Evolutionary conservation across 1,140 invertebrate genomes (phyloP).

Genomic region (Neoseiulus cucumeris): DNA sequence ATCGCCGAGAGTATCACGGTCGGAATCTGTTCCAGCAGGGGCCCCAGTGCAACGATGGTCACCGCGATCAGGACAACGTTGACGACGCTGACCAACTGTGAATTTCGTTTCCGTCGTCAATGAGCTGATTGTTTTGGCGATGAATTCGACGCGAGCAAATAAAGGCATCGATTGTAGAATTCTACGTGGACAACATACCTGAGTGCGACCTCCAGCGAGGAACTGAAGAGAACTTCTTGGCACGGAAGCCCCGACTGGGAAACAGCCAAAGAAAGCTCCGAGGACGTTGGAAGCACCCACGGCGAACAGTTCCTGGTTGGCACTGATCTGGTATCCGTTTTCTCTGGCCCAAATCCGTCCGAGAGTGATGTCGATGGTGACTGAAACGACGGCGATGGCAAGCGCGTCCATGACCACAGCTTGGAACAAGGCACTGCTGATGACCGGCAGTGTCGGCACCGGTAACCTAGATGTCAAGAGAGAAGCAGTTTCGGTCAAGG

Average conservation of each 20-base stretch:
- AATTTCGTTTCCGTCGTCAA: no score
- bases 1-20: slow-evolving; percentile 19
- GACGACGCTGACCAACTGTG: background rate
- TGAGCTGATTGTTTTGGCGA: no score
- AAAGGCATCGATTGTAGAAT: no score
- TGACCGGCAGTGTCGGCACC: slow-evolving; percentile 32
- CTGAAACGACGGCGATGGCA: slow-evolving; percentile 65
- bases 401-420: slow-evolving; percentile 39
- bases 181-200: background rate
- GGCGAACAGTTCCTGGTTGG: slow-evolving; percentile 24
- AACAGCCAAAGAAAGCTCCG: slow-evolving; percentile 21
- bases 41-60: slow-evolving; percentile 9
- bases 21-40: slow-evolving; percentile 9
- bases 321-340: slow-evolving; percentile 19
- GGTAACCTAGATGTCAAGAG: slow-evolving; percentile 34
- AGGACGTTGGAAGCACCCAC: slow-evolving; percentile 20
- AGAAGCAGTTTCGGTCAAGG: no score
- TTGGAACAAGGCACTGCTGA: slow-evolving; percentile 31
- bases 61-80: background rate
- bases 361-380: slow-evolving; percentile 61
- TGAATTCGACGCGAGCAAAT: no score
- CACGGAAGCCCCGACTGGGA: slow-evolving; percentile 20
- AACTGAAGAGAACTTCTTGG: slow-evolving; percentile 16
- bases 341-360: slow-evolving; percentile 13
- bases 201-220: background rate